phyloP scores from a whole-genome alignment of 2,797 vertebrate genomes.

The Paguma larvata region DNA sequence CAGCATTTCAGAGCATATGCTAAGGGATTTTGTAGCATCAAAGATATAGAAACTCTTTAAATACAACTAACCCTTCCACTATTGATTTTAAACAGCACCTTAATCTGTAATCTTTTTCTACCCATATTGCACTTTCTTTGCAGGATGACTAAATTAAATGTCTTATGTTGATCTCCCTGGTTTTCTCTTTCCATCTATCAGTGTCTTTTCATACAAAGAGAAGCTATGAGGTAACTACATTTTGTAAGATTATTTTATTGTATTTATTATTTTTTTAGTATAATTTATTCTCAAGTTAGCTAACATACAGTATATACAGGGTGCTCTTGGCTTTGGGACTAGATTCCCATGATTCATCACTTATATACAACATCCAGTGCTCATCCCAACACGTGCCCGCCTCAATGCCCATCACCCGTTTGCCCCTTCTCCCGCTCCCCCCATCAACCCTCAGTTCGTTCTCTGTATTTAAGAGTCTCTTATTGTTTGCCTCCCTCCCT shows the following conservation, averaged over 20 bases:
- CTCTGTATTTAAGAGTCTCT: no score
- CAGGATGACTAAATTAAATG: background rate
- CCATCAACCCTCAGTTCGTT: no score
- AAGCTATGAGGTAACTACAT: background rate
- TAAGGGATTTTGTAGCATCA: background rate
- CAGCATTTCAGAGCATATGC: background rate
- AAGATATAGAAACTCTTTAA: background rate
- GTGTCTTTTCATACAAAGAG: background rate
- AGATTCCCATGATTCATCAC: no score
- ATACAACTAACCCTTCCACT: background rate
- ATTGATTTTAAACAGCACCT: conserved; percentile 18
- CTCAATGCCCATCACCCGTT: no score
- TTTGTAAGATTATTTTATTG: conserved; percentile 35
- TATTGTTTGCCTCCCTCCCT: no score
- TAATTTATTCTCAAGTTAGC: no score
- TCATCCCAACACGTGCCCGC: no score
- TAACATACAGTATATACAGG: no score
- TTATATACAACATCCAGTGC: no score
- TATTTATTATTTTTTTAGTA: no score
- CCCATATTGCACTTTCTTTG: background rate
- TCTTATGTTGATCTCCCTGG: background rate
- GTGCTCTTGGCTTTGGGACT: no score
- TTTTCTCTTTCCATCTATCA: background rate
- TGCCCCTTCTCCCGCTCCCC: no score
- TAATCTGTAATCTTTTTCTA: conserved; percentile 1